These are phyloP conservation scores for Ostrea edulis DNA, from an alignment of 1,140 invertebrate species.

Conservation along the genomic window DNA sequence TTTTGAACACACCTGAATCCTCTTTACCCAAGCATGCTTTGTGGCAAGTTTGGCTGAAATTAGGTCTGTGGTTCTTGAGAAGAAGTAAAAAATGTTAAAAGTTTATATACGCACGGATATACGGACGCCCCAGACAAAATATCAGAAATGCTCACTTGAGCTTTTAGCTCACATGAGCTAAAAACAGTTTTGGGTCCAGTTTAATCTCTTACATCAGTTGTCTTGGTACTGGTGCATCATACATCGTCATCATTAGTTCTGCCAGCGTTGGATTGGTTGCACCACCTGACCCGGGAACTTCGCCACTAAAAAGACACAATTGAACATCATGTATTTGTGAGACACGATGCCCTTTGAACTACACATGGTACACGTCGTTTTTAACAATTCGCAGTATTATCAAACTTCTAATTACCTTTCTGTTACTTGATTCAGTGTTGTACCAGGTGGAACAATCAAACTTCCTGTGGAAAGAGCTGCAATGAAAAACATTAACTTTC, in stretches of 20 bases:
- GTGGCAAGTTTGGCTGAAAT: too few relatives aligned
- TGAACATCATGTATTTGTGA: neutral
- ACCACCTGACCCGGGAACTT: conserved; percentile 52
- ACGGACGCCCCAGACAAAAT: too few relatives aligned
- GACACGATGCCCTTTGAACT: too few relatives aligned
- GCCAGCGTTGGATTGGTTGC: conserved; percentile 61
- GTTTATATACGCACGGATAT: too few relatives aligned
- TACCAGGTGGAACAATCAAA: neutral
- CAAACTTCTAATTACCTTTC: neutral
- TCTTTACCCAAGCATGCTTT: too few relatives aligned
- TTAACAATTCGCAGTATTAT: too few relatives aligned
- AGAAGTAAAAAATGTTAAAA: too few relatives aligned
- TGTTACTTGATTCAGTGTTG: neutral
- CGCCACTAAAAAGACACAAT: conserved; percentile 41
- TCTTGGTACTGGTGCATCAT: conserved; percentile 55
- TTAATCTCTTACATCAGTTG: conserved; percentile 60
- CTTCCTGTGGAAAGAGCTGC: neutral
- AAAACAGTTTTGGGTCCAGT: neutral
- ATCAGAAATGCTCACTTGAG: too few relatives aligned
- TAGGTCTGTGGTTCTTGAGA: too few relatives aligned
- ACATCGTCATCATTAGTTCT: conserved; percentile 66
- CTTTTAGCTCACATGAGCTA: too few relatives aligned
- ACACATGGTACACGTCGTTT: too few relatives aligned
- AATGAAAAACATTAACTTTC: neutral
- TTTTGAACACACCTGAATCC: too few relatives aligned